A percentile compares a stretch with the other conserved stretches of the same genome.
These are phyloP conservation scores for Oceanites oceanicus DNA, from an alignment of 2,113 vertebrate genomes.

Conservation along the genomic window DNA sequence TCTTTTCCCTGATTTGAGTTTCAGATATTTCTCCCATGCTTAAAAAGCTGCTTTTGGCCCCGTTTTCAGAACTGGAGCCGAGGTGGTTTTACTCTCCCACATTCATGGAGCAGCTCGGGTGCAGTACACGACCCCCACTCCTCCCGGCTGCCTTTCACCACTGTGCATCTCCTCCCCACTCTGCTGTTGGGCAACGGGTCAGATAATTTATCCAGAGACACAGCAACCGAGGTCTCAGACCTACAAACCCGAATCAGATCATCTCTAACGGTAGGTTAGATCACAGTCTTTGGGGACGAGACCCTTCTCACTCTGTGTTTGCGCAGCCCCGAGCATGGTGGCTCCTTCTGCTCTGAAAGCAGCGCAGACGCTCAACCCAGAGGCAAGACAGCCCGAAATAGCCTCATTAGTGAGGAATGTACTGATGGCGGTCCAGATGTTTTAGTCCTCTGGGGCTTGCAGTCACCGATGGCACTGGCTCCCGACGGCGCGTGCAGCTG, in stretches of 20 bases:
- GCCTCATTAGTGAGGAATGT: neutral
- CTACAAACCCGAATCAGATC: rapidly evolving
- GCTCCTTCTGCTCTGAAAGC: neutral
- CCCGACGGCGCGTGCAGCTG: rapidly evolving
- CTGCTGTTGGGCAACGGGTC: neutral
- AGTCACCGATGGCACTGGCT: neutral
- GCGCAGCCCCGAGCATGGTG: rapidly evolving
- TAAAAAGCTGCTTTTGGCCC: neutral
- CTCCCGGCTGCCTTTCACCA: rapidly evolving
- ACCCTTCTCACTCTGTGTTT: neutral
- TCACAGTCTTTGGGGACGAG: neutral
- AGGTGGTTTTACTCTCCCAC: neutral
- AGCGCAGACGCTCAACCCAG: neutral
- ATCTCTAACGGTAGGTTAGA: neutral
- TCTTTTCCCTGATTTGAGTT: neutral
- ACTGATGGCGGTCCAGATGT: neutral
- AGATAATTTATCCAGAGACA: too few relatives aligned
- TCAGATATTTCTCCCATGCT: neutral
- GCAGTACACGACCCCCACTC: neutral
- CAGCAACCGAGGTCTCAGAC: neutral
- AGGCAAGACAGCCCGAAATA: neutral
- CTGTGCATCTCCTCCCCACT: rapidly evolving
- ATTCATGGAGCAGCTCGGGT: neutral
- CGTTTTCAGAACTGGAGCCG: neutral
- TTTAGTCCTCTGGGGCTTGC: neutral